Conservation (phyloP, 2,797 vertebrate genomes). For the Trachurus trachurus region DNA sequence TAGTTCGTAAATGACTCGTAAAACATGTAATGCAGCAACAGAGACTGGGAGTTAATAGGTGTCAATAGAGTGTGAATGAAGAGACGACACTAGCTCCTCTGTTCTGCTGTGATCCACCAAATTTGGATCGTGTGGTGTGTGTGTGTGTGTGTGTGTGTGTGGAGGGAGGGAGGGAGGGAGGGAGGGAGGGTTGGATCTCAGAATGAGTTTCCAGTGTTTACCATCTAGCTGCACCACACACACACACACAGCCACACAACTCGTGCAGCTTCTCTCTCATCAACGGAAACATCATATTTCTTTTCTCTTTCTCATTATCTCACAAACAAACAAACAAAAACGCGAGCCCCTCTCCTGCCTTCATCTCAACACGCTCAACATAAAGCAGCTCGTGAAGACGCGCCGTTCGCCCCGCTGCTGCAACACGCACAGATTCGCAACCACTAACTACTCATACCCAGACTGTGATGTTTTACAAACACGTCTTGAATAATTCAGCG, state of each 20-base stretch:
- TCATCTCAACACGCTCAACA: conserved; percentile 18
- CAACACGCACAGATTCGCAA: conserved; percentile 48
- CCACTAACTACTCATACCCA: conserved; percentile 60
- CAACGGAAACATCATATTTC: conserved; percentile 16
- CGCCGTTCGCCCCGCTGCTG: conserved; percentile 21
- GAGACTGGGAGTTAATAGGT: conserved; percentile 42
- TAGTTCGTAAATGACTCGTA: neutral
- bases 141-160: neutral
- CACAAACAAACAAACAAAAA: conserved; percentile 9
- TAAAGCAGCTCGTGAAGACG: conserved; percentile 41
- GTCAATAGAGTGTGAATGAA: conserved; percentile 53
- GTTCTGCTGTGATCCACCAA: neutral
- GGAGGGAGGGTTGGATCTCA: neutral
- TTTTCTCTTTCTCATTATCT: conserved; percentile 23
- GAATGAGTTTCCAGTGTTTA: conserved; percentile 30
- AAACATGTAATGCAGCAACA: neutral
- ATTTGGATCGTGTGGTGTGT: conserved; percentile 19
- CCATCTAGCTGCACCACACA: conserved; percentile 13
- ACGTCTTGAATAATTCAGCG: conserved; percentile 75
- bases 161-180: neutral
- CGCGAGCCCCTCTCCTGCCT: neutral
- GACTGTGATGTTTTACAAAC: conserved; percentile 79
- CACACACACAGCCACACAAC: conserved; percentile 8
- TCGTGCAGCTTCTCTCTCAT: conserved; percentile 20
- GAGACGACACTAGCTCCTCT: conserved; percentile 25